Evolutionary conservation across 2,888 invertebrate genomes (phyloP).

Genomic region (Polydrusus pterygomalis): DNA sequence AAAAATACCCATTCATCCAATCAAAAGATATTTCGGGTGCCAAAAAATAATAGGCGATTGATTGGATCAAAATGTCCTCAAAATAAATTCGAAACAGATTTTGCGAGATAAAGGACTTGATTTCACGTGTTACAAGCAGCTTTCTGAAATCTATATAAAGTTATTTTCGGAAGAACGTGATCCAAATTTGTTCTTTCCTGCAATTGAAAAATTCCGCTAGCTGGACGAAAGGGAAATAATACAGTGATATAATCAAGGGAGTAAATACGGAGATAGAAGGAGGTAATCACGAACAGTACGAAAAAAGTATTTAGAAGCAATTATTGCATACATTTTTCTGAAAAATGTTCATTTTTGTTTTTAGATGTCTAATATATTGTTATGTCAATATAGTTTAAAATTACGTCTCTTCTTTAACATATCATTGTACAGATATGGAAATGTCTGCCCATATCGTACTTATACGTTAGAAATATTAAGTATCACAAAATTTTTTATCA

Average conservation of each 20-base stretch:
- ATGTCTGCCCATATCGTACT: no score
- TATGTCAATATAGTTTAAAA: no score
- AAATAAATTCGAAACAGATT: constrained; percentile 54
- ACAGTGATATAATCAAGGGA: neutral
- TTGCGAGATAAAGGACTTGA: constrained; percentile 48
- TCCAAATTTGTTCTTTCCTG: constrained; percentile 1
- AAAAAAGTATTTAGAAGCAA: no score
- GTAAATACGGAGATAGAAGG: neutral
- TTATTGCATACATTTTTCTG: no score
- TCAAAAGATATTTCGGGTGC: neutral
- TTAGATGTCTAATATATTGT: no score
- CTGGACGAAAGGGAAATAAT: neutral
- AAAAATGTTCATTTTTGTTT: no score
- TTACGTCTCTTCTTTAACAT: no score
- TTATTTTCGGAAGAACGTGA: constrained; percentile 21
- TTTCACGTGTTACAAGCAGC: constrained; percentile 36
- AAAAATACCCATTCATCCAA: neutral
- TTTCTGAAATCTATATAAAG: constrained; percentile 29
- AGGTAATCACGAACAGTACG: no score
- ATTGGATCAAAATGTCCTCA: constrained; percentile 51
- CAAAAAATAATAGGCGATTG: constrained; percentile 49
- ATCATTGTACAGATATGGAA: no score
- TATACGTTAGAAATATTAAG: no score
- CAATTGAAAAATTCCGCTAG: constrained; percentile 8
- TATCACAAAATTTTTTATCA: no score